phyloP scores from a whole-genome alignment of 1,140 invertebrate genomes.

The Drosophila ananassae region DNA sequence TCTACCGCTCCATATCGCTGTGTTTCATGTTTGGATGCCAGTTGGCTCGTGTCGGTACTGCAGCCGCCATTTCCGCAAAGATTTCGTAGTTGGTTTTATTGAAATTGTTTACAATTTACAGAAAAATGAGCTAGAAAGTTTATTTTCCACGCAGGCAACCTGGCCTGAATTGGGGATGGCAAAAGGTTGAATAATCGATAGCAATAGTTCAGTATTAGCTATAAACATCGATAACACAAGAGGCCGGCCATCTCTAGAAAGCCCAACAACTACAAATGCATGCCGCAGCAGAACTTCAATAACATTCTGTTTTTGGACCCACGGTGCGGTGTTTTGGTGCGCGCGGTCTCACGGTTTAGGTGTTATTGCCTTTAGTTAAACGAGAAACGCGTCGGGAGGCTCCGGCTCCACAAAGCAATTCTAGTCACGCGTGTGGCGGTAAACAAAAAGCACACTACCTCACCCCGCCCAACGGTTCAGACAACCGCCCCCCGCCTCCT shows the following conservation, averaged over 20 bases:
- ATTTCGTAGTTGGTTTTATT: slow-evolving; percentile 5
- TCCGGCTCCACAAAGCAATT: slow-evolving; percentile 32
- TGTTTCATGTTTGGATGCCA: slow-evolving; percentile 88
- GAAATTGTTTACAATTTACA: slow-evolving; percentile 5
- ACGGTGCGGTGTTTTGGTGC: slow-evolving; percentile 25
- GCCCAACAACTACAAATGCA: slow-evolving; percentile 9
- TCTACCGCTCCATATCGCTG: slow-evolving; percentile 85
- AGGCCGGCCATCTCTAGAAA: not conserved
- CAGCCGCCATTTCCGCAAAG: slow-evolving; percentile 76
- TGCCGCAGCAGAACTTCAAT: slow-evolving; percentile 24
- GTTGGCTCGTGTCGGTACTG: slow-evolving; percentile 83
- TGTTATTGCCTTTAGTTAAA: slow-evolving; percentile 11
- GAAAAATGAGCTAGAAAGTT: slow-evolving; percentile 26
- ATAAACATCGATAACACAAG: not conserved
- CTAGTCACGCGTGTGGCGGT: slow-evolving; percentile 61
- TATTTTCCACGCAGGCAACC: slow-evolving; percentile 74
- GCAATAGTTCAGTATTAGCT: not conserved
- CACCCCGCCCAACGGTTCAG: slow-evolving; percentile 8
- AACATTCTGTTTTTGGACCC: slow-evolving; percentile 44
- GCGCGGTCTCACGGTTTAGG: slow-evolving; percentile 1
- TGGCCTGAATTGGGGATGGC: slow-evolving; percentile 48
- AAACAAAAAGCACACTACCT: slow-evolving; percentile 28
- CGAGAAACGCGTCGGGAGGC: not conserved
- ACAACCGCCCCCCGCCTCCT: not conserved
- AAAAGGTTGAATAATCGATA: slow-evolving; percentile 11